These are phyloP conservation scores for Rhagoletis zephyria DNA, from an alignment of 1,140 invertebrate genomes.

Conservation along the genomic window DNA sequence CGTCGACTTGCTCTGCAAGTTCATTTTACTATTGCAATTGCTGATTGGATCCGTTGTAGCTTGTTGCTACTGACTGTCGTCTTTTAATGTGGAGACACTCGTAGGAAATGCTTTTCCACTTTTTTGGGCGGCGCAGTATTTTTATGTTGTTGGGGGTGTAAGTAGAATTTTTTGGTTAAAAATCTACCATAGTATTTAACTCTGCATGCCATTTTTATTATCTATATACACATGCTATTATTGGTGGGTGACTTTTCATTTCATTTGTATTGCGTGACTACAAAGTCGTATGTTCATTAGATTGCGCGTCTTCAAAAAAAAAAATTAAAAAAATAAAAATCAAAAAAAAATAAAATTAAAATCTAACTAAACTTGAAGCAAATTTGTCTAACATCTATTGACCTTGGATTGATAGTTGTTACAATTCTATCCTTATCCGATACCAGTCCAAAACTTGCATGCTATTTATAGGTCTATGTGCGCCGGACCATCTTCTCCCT, in stretches of 20 bases:
- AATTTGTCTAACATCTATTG: too few relatives aligned
- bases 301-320: too few relatives aligned
- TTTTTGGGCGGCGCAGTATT: not conserved
- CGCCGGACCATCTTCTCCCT: too few relatives aligned
- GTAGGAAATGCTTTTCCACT: not conserved
- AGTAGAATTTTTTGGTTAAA: not conserved
- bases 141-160: not conserved
- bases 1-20: not conserved
- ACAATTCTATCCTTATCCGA: too few relatives aligned
- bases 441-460: too few relatives aligned
- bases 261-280: not conserved
- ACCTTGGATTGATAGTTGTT: too few relatives aligned
- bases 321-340: too few relatives aligned
- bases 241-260: not conserved
- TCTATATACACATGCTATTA: not conserved
- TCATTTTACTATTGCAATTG: conserved; percentile 26
- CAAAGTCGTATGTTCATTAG: not conserved
- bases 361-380: too few relatives aligned
- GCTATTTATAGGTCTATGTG: too few relatives aligned
- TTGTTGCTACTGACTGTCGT: not conserved
- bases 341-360: too few relatives aligned
- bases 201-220: not conserved
- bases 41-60: not conserved
- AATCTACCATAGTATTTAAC: not conserved
- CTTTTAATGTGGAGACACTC: not conserved